phyloP scores from a whole-genome alignment of 23 tunicate species.

The Phallusia fumigata region DNA sequence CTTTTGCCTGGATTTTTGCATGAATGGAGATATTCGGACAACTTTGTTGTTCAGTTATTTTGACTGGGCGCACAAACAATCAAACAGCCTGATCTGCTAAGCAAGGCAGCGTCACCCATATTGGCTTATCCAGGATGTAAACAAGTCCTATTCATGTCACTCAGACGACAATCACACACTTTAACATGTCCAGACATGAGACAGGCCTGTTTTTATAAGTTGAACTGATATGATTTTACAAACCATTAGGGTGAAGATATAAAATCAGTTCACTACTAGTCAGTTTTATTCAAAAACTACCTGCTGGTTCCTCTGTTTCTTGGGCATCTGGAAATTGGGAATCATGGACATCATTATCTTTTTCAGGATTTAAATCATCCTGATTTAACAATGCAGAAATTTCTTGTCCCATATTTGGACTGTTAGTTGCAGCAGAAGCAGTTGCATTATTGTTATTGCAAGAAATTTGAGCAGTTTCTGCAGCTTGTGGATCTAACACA shows the following conservation, averaged over 20 bases:
- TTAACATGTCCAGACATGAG: neutral
- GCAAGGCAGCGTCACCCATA: neutral
- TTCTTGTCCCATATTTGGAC: neutral
- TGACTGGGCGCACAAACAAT: neutral
- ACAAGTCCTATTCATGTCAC: constrained; percentile 4
- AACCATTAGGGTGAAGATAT: too few species aligned
- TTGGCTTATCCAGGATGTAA: neutral
- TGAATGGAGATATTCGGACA: too few species aligned
- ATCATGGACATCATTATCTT: neutral
- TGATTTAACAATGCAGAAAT: neutral
- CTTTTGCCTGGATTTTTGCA: too few species aligned
- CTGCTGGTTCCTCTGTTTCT: too few species aligned
- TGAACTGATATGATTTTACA: neutral
- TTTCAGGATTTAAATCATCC: neutral
- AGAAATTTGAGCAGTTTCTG: neutral
- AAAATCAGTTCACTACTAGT: too few species aligned
- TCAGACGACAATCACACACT: constrained; percentile 7
- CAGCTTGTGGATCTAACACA: neutral
- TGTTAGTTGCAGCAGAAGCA: constrained; percentile 9
- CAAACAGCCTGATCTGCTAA: neutral
- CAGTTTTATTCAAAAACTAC: too few species aligned
- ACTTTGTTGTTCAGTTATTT: too few species aligned
- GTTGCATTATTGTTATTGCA: constrained; percentile 10
- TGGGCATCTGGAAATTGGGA: neutral
- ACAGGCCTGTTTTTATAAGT: neutral